Conservation (phyloP, 2,113 vertebrate genomes). For the Pangasianodon gigas region DNA sequence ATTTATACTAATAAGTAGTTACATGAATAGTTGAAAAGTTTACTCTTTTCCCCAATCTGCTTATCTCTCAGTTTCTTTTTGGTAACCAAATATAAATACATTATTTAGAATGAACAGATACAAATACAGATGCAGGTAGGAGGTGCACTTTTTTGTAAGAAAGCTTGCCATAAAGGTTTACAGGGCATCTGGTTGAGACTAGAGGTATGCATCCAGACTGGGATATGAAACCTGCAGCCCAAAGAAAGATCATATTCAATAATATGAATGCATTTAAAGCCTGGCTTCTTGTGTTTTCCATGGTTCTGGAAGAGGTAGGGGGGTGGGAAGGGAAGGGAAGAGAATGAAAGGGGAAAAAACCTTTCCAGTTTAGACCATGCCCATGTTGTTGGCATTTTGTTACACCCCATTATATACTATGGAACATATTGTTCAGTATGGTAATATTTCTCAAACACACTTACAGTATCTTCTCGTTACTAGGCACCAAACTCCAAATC, state of each 20-base stretch:
- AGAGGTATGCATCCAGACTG: background rate
- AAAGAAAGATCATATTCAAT: background rate
- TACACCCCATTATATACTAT: background rate
- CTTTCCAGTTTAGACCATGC: background rate
- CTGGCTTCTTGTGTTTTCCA: background rate
- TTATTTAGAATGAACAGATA: background rate
- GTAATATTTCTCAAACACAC: background rate
- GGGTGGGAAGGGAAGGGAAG: background rate
- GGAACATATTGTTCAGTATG: background rate
- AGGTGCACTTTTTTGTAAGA: background rate
- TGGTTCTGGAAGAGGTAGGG: background rate
- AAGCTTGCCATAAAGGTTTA: background rate
- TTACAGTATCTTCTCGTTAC: no score
- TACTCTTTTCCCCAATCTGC: background rate
- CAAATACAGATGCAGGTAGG: background rate
- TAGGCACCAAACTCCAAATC: background rate
- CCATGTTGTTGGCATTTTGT: background rate
- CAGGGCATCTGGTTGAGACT: background rate
- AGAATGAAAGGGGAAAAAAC: background rate
- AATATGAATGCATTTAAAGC: background rate
- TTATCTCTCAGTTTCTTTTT: background rate
- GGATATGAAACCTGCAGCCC: background rate
- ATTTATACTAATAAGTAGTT: background rate
- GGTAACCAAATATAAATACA: background rate
- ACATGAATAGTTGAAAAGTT: background rate